Conservation (phyloP, 1,140 invertebrate genomes). For the Drepana arcuata region DNA sequence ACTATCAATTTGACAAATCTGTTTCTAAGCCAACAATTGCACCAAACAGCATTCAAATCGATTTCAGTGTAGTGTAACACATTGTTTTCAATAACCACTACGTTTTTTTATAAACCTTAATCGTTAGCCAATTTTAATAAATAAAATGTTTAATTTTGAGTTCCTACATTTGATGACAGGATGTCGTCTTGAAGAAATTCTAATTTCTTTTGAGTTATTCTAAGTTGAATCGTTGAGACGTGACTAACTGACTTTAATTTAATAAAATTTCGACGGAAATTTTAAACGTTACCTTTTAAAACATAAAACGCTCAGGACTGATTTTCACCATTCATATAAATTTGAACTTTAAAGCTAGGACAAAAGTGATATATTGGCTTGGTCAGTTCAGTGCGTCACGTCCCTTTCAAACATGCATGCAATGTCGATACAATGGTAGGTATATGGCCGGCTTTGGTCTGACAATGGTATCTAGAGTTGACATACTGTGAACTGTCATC, state of each 20-base stretch:
- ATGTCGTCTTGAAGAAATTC: constrained; percentile 17
- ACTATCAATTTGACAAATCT: constrained; percentile 1
- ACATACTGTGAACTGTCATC: constrained; percentile 52
- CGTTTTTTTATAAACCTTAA: constrained; percentile 33
- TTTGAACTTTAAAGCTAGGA: no score
- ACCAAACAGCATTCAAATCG: constrained; percentile 20
- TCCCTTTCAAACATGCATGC: no score
- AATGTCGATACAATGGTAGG: no score
- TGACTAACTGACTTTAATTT: no score
- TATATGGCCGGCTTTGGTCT: constrained; percentile 13
- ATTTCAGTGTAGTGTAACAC: constrained; percentile 23
- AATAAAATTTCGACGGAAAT: no score
- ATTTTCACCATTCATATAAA: no score
- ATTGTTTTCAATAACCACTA: constrained; percentile 32
- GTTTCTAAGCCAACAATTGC: constrained; percentile 1
- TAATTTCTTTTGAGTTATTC: no score
- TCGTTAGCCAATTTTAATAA: constrained; percentile 50
- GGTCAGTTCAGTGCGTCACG: no score
- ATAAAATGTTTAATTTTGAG: constrained; percentile 38
- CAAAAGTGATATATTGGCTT: no score
- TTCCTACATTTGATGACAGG: constrained; percentile 27
- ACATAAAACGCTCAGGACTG: no score
- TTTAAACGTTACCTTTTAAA: no score
- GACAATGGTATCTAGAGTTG: constrained; percentile 63
- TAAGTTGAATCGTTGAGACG: constrained; percentile 1